Evolutionary conservation across 1,140 invertebrate genomes (phyloP).

Genomic region (Drosophila oshimai): DNA sequence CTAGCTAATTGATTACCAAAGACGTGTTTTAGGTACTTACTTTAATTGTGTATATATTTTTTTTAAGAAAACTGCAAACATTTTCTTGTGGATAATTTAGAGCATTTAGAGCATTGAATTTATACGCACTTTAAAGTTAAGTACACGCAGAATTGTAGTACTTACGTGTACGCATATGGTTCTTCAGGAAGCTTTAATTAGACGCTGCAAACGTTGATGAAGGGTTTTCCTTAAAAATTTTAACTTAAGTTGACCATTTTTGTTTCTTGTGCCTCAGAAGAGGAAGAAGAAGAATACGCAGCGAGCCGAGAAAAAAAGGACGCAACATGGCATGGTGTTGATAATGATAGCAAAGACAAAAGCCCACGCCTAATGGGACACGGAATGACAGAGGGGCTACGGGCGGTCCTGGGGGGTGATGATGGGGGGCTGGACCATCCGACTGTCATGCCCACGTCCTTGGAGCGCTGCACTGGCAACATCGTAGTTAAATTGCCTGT

Average conservation of each 20-base stretch:
- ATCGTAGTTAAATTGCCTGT: constrained; percentile 74
- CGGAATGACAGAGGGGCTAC: background rate
- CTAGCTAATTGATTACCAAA: too few species aligned
- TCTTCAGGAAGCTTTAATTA: too few species aligned
- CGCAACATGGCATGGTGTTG: constrained; percentile 56
- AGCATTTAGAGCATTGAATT: too few species aligned
- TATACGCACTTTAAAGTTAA: too few species aligned
- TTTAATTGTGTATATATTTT: too few species aligned
- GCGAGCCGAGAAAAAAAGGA: constrained; percentile 1
- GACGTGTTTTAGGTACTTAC: too few species aligned
- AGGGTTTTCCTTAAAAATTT: background rate
- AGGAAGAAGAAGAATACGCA: constrained; percentile 3
- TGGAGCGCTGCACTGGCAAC: constrained; percentile 49
- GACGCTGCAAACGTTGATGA: background rate
- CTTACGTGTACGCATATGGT: too few species aligned
- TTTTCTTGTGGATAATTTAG: too few species aligned
- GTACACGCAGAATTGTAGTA: too few species aligned
- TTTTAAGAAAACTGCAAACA: too few species aligned
- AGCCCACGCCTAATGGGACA: constrained; percentile 46
- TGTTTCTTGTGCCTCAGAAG: background rate
- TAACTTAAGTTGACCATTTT: background rate
- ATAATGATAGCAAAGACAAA: constrained; percentile 73
- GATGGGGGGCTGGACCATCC: background rate
- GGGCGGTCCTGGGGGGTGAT: background rate
- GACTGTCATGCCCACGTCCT: constrained; percentile 34